These are phyloP conservation scores for Aleiodes testaceus DNA, from an alignment of 2,888 invertebrate genomes.

Conservation along the genomic window DNA sequence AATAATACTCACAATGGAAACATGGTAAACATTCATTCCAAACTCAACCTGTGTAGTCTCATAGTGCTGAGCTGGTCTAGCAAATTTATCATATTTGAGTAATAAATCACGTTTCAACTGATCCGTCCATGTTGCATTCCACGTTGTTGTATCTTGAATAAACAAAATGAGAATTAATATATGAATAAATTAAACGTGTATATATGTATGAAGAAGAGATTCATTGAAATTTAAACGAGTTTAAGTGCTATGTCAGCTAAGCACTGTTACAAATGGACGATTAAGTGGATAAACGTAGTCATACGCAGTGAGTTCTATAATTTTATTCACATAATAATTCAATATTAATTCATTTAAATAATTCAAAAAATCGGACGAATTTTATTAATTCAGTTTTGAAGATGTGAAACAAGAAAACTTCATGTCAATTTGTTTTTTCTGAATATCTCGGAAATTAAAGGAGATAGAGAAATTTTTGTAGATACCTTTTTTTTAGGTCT, in stretches of 20 bases:
- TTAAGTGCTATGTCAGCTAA: neutral
- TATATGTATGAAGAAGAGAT: neutral
- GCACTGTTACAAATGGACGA: neutral
- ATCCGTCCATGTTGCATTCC: slow-evolving; percentile 77
- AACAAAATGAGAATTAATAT: neutral
- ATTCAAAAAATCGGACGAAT: no score
- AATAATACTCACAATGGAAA: slow-evolving; percentile 74
- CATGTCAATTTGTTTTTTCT: no score
- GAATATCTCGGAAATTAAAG: no score
- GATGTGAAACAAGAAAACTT: no score
- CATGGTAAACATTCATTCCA: slow-evolving; percentile 77
- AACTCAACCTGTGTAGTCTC: slow-evolving; percentile 75
- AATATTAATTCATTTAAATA: no score
- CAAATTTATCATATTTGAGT: slow-evolving; percentile 76
- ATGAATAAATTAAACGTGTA: neutral
- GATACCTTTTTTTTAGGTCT: no score
- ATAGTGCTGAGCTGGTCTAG: slow-evolving; percentile 75
- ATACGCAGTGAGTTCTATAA: neutral
- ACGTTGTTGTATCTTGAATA: slow-evolving; percentile 67
- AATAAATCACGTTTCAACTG: slow-evolving; percentile 76
- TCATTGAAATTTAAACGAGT: slow-evolving; percentile 1
- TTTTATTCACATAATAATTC: no score
- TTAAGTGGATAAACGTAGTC: slow-evolving; percentile 4
- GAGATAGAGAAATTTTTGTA: no score
- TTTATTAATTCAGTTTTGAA: no score